Conservation (phyloP, 2,888 invertebrate genomes). For the Octodonta nipae region DNA sequence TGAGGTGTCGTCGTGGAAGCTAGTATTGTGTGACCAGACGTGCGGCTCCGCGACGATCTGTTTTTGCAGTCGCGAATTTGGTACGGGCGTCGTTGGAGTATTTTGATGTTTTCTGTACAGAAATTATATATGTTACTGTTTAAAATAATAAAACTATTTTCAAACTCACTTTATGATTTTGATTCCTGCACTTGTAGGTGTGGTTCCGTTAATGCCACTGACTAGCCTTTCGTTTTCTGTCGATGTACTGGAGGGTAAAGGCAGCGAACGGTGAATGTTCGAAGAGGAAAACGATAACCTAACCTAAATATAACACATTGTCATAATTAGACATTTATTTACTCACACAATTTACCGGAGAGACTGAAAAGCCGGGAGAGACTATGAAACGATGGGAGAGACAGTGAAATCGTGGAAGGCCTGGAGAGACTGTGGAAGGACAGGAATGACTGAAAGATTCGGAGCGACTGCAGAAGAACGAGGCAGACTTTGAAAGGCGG, state of each 20-base stretch:
- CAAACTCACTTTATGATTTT: slow-evolving; percentile 23
- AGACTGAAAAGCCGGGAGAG: no score
- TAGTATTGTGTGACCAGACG: slow-evolving; percentile 17
- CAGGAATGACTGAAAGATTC: no score
- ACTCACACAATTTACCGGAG: no score
- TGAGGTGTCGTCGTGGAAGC: slow-evolving; percentile 17
- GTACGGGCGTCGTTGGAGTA: slow-evolving; percentile 17
- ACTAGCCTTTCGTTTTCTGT: slow-evolving; percentile 6
- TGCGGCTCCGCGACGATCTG: slow-evolving; percentile 35
- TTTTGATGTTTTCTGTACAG: slow-evolving; percentile 14
- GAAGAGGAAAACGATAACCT: slow-evolving; percentile 20
- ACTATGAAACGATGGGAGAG: no score
- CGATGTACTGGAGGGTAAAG: slow-evolving; percentile 8
- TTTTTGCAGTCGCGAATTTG: slow-evolving; percentile 37
- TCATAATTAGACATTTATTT: no score
- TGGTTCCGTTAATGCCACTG: slow-evolving; percentile 12
- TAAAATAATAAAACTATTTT: no score
- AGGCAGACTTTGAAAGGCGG: no score
- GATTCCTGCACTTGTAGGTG: slow-evolving; percentile 11
- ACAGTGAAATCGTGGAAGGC: no score
- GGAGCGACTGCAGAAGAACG: no score
- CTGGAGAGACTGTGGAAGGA: no score
- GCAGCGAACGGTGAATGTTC: slow-evolving; percentile 9
- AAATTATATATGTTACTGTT: no score
- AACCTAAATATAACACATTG: slow-evolving; percentile 14